phyloP scores from a whole-genome alignment of 1,140 invertebrate species.

The Drosophila murphyi region DNA sequence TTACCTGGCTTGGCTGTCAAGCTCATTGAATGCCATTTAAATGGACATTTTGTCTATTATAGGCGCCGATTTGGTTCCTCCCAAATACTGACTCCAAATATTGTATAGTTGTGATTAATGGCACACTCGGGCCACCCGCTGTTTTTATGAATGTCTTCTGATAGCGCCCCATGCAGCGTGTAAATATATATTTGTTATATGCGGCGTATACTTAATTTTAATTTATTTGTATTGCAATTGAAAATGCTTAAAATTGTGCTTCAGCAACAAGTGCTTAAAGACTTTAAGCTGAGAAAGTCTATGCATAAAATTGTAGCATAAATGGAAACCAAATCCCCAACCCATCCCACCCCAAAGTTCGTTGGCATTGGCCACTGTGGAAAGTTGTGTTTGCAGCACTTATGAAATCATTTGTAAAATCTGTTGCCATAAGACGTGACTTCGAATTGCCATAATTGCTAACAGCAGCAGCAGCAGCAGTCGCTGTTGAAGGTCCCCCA shows the following conservation, averaged over 20 bases:
- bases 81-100: slow-evolving; percentile 5
- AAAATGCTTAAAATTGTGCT: neutral
- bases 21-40: slow-evolving; percentile 48
- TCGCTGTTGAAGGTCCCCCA: slow-evolving; percentile 1
- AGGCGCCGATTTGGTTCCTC: slow-evolving; percentile 44
- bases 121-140: slow-evolving; percentile 7
- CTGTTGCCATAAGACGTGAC: slow-evolving; percentile 64
- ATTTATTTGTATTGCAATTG: slow-evolving; percentile 54
- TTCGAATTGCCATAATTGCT: slow-evolving; percentile 71
- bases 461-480: slow-evolving; percentile 12
- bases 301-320: neutral
- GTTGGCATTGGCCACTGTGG: slow-evolving; percentile 22
- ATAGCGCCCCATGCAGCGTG: slow-evolving; percentile 11
- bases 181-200: slow-evolving; percentile 38
- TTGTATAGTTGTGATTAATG: slow-evolving; percentile 65
- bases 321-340: neutral
- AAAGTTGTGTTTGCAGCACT: slow-evolving; percentile 35
- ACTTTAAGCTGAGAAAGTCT: slow-evolving; percentile 32
- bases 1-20: slow-evolving; percentile 46
- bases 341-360: neutral
- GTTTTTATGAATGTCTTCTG: slow-evolving; percentile 6
- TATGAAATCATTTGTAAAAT: slow-evolving; percentile 71
- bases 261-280: slow-evolving; percentile 11
- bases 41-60: slow-evolving; percentile 70
- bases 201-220: slow-evolving; percentile 59